Base-by-base conservation (phyloP, 2,113 vertebrate genomes). In the Tyrannus savana region DNA sequence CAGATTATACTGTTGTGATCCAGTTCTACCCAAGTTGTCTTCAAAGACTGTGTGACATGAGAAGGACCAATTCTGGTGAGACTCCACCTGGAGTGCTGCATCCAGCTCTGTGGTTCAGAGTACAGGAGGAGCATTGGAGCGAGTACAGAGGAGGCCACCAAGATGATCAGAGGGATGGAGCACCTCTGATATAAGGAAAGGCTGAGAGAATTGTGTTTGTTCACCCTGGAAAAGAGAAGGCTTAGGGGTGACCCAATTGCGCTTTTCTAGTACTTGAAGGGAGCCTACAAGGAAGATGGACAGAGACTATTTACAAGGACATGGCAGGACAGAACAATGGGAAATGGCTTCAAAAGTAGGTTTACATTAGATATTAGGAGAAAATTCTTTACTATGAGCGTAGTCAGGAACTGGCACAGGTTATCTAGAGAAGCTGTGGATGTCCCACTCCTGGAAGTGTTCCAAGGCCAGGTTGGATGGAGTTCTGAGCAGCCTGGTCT, bases 61-160 rank as follows among this genome's bases (percentile, higher is more conserved):
- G 55, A 56, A 56, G 55, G 31, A 56, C 12, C 7, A 56, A 3
- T 33, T 56, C 55, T 22, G 55, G 33, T 56, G 55, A 56, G 55
- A 16, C 19, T 19, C 19, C 55, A 33, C 11, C 19, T 56, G 31
- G 11, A 56, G 31, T 33, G 55, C 31, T 33, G 55, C 55, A 21
- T 56, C 55, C 55, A 56, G 19, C 55, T 56, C 33, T n/a, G 55
- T 21, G 55, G 31, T 56, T 56, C 31, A n/a, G 31, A 33, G 55
- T 33, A 33, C 8, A 28, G 33, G 6, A 55, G 4, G 24, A 6
- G 23, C 12, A 4, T 25, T 12, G 47, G n/a, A 62, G 15, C 0
- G 0, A 55, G 28, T 69, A 39, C 0, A 1, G 41, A 37, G 30
- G 30, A 41, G 10, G 39, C 41, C 62, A 30, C 41, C 60, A 25